A percentile compares a stretch with the other conserved stretches of the same genome.
phyloP scores from a whole-genome alignment of 2,113 vertebrate species.

The Odocoileus virginianus region DNA sequence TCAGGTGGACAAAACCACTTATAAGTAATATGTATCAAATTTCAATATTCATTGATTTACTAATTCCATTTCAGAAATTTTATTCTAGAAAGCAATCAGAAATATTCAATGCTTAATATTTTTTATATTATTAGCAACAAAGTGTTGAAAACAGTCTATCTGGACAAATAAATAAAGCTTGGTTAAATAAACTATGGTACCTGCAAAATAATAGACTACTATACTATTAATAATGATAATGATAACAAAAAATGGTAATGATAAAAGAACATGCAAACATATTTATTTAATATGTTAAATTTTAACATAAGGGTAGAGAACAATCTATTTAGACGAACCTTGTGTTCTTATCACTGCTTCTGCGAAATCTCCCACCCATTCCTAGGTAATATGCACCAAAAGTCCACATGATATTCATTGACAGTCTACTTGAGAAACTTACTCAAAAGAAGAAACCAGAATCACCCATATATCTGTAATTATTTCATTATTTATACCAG shows the following conservation, averaged over 20 bases:
- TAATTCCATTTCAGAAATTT: not conserved
- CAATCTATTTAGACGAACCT: not conserved
- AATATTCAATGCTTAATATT: not conserved
- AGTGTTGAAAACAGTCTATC: not conserved
- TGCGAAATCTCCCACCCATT: not conserved
- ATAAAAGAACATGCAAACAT: not conserved
- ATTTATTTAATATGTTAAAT: not conserved
- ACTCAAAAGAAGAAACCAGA: not conserved
- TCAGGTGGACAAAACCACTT: not conserved
- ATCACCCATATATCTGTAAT: not conserved
- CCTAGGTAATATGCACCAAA: not conserved
- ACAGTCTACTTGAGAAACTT: not conserved
- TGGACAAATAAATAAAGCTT: not conserved
- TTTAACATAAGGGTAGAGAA: not conserved
- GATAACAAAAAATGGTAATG: too few relatives aligned
- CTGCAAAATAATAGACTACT: not conserved
- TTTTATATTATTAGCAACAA: not conserved
- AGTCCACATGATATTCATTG: not conserved
- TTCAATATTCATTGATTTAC: not conserved
- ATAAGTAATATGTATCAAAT: not conserved
- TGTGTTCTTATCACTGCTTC: not conserved
- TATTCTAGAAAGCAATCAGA: not conserved
- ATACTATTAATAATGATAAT: not conserved
- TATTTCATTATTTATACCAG: not conserved
- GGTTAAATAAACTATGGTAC: not conserved